A percentile compares a stretch with the other conserved stretches of the same genome.
phyloP scores from a whole-genome alignment of 2,113 vertebrate species.

The Ivindomyrus marchei region DNA sequence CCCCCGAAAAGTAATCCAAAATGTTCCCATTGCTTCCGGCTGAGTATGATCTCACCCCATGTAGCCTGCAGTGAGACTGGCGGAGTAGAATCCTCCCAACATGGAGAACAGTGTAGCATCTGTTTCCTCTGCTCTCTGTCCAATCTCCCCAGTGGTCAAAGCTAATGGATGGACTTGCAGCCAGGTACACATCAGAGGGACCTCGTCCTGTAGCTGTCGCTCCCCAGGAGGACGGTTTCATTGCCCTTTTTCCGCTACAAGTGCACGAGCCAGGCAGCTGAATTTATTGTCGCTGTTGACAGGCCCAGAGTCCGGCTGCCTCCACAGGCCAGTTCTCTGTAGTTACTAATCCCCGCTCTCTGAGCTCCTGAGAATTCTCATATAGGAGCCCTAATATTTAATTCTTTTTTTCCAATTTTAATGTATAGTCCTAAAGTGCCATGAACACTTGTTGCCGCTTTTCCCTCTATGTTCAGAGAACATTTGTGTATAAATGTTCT shows the following conservation, averaged over 20 bases:
- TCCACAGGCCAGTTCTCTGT: background rate
- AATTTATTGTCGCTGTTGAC: background rate
- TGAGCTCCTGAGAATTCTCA: background rate
- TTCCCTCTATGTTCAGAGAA: background rate
- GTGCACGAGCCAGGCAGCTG: background rate
- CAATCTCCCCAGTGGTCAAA: background rate
- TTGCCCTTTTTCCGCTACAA: background rate
- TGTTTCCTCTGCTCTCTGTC: conserved; percentile 10
- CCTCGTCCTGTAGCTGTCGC: background rate
- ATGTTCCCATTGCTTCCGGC: background rate
- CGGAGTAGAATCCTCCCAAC: background rate
- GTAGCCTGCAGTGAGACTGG: conserved; percentile 13
- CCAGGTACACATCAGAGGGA: background rate
- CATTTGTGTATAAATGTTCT: background rate
- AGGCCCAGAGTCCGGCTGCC: background rate
- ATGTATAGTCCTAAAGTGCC: background rate
- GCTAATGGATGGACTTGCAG: conserved; percentile 4
- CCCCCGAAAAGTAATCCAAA: background rate
- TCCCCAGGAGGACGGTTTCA: background rate
- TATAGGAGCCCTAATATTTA: background rate
- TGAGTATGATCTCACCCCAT: conserved; percentile 13
- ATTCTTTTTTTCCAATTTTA: background rate
- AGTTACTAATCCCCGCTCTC: background rate
- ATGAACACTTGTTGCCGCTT: background rate
- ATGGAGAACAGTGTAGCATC: background rate